These are phyloP conservation scores for Actias luna DNA, from an alignment of 2,888 invertebrate genomes.

Conservation along the genomic window DNA sequence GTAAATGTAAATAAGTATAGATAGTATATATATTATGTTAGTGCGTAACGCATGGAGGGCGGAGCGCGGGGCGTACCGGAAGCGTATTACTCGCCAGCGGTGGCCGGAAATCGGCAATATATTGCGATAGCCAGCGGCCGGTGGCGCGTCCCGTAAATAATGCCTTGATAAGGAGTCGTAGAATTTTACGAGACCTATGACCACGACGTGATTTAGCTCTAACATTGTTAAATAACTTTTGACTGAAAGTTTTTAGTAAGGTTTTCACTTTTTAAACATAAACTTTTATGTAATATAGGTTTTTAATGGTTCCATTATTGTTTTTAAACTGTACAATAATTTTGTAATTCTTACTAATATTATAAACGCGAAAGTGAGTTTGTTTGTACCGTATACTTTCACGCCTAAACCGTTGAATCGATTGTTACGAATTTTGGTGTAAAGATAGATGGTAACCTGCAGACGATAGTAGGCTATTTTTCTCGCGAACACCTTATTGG, in stretches of 20 bases:
- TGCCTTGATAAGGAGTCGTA: slow-evolving; percentile 4
- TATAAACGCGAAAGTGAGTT: no score
- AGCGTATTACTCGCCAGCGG: slow-evolving; percentile 75
- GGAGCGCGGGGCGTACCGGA: slow-evolving; percentile 66
- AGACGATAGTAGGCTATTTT: no score
- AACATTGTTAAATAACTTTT: background rate
- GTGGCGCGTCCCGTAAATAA: slow-evolving; percentile 49
- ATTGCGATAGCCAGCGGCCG: slow-evolving; percentile 59
- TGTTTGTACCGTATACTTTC: no score
- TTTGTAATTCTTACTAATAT: no score
- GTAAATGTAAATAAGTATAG: slow-evolving; percentile 1
- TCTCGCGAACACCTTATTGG: no score
- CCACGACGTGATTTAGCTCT: background rate
- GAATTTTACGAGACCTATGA: background rate
- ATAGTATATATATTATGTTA: background rate
- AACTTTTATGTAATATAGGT: no score
- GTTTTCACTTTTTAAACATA: no score
- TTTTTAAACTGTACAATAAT: no score
- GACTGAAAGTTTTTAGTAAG: background rate
- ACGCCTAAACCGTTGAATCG: no score
- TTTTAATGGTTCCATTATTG: no score
- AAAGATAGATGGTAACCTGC: no score
- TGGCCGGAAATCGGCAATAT: slow-evolving; percentile 75
- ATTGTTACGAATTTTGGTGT: no score
- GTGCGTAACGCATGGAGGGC: slow-evolving; percentile 42